phyloP scores from a whole-genome alignment of 2,797 vertebrate species.

The Capromys pilorides region DNA sequence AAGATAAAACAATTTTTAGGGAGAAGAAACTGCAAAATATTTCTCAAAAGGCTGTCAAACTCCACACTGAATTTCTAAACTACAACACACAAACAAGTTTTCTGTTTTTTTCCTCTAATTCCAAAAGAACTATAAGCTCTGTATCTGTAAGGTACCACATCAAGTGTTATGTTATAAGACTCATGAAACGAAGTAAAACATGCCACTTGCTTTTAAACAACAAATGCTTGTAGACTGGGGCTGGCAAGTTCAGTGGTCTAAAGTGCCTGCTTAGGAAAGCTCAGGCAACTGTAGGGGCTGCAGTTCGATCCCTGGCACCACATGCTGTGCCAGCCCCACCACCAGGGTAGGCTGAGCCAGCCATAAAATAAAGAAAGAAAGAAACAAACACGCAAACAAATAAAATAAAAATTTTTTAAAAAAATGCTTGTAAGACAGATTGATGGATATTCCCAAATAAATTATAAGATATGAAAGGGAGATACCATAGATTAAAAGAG shows the following conservation, averaged over 20 bases:
- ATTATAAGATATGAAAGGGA: background rate
- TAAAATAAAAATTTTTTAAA: too few species aligned
- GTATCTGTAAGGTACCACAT: background rate
- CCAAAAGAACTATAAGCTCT: slow-evolving; percentile 10
- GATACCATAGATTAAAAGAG: background rate
- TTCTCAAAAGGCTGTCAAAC: background rate
- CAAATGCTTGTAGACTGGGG: too few species aligned
- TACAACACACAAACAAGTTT: background rate
- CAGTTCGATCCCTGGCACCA: too few species aligned
- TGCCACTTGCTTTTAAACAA: background rate
- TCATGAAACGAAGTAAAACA: background rate
- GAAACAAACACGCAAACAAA: too few species aligned
- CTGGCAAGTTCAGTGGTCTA: too few species aligned
- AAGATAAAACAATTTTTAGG: slow-evolving; percentile 16
- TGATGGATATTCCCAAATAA: slow-evolving; percentile 6
- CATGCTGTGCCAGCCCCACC: too few species aligned
- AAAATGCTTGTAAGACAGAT: background rate
- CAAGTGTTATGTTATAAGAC: background rate
- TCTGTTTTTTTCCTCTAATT: background rate
- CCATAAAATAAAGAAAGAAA: too few species aligned
- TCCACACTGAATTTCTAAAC: slow-evolving; percentile 18
- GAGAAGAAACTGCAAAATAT: background rate
- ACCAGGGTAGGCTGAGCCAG: too few species aligned
- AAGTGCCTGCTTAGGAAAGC: too few species aligned
- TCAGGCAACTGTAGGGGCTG: too few species aligned